Percentiles rank a stretch among this genome's conserved stretches.
Conservation (phyloP, 2,888 invertebrate species). For the Dysmachus trigonus region DNA sequence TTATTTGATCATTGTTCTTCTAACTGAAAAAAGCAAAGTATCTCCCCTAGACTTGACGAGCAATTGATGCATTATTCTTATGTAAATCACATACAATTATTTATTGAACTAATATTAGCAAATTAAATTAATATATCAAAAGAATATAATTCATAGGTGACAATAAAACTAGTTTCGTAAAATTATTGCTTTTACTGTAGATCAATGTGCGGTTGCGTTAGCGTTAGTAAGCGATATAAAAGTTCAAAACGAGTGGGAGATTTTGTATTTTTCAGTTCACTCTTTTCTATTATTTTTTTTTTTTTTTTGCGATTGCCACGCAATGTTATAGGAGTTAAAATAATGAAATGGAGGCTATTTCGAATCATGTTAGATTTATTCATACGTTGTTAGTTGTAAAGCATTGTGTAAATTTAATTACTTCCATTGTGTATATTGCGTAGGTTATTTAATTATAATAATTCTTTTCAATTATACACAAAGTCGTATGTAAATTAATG, state of each 20-base stretch:
- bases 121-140: not conserved
- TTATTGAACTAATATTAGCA: not conserved
- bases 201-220: not conserved
- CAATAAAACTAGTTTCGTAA: slow-evolving; percentile 9
- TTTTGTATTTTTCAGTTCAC: not conserved
- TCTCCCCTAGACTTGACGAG: not conserved
- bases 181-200: not conserved
- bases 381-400: slow-evolving; percentile 18
- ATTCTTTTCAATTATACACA: slow-evolving; percentile 29
- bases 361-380: not conserved
- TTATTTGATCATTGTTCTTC: not conserved
- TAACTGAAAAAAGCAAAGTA: not conserved
- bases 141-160: slow-evolving; percentile 1
- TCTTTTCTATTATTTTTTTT: not conserved
- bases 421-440: slow-evolving; percentile 22
- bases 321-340: not conserved
- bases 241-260: not conserved
- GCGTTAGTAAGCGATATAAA: not conserved
- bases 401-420: slow-evolving; percentile 12
- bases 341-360: not conserved
- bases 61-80: not conserved
- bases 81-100: not conserved
- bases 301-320: not conserved
- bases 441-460: not conserved
- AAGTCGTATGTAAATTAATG: slow-evolving; percentile 29